These are phyloP conservation scores for Romanomermis culicivorax DNA, from an alignment of 2,888 invertebrate species.

Conservation along the genomic window DNA sequence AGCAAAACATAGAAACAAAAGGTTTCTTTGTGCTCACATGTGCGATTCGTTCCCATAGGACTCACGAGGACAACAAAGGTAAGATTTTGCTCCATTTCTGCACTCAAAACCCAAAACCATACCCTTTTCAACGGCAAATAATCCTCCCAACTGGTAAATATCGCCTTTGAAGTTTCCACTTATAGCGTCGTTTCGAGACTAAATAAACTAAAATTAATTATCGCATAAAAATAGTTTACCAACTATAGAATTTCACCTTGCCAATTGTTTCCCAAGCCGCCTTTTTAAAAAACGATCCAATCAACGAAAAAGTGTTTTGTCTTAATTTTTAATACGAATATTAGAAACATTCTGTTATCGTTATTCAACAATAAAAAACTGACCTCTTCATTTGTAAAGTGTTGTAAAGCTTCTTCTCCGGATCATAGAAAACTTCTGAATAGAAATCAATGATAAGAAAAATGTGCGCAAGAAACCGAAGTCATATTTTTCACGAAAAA, in stretches of 20 bases:
- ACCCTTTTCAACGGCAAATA: constrained; percentile 6
- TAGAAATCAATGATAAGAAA: neutral
- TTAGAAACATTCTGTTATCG: neutral
- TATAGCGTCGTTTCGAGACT: neutral
- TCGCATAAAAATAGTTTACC: neutral
- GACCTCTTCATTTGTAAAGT: constrained; percentile 4
- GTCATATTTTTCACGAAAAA: no score
- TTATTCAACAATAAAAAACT: neutral
- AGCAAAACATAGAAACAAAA: no score
- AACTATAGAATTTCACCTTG: neutral
- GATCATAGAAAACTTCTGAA: constrained; percentile 8
- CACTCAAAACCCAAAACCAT: no score
- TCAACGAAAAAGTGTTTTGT: neutral
- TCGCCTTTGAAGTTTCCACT: constrained; percentile 6
- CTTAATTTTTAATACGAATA: neutral
- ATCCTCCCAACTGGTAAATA: constrained; percentile 5
- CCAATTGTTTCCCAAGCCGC: neutral
- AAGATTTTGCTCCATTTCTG: no score
- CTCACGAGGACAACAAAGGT: no score
- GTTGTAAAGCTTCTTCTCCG: constrained; percentile 1
- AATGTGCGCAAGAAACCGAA: neutral
- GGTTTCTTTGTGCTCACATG: no score
- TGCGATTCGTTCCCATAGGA: no score
- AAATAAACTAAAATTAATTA: neutral
- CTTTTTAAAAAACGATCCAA: neutral